phyloP scores from a whole-genome alignment of 2,113 vertebrate genomes.

The Cyprinus carpio region DNA sequence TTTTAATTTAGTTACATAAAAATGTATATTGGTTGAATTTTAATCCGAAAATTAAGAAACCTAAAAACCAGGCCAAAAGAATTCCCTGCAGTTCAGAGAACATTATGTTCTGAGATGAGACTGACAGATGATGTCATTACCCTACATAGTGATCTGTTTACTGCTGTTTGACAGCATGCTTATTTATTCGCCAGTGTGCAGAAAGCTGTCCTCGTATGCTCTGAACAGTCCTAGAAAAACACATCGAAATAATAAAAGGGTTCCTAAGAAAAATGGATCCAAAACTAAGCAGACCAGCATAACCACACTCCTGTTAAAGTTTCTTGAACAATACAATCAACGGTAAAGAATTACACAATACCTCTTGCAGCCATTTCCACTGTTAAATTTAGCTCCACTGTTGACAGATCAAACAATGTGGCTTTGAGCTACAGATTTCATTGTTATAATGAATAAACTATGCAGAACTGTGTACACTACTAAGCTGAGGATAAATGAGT shows the following conservation, averaged over 20 bases:
- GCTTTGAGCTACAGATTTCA: neutral
- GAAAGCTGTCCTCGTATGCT: neutral
- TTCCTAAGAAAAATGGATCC: neutral
- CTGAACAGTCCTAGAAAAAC: slow-evolving; percentile 2
- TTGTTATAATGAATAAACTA: neutral
- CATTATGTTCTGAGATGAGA: neutral
- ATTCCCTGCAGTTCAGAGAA: neutral
- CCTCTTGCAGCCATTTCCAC: neutral
- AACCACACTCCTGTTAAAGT: neutral
- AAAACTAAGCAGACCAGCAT: neutral
- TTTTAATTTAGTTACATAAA: neutral
- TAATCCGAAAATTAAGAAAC: neutral
- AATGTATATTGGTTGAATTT: neutral
- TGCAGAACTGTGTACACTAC: neutral
- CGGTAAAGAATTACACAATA: neutral
- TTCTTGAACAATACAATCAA: neutral
- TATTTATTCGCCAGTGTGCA: neutral
- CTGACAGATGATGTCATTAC: slow-evolving; percentile 1
- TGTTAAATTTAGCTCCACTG: neutral
- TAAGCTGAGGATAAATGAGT: neutral
- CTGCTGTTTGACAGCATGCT: neutral
- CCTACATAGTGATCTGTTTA: slow-evolving; percentile 8
- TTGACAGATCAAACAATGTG: neutral
- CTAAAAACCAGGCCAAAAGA: neutral
- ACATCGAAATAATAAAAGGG: neutral